Base-by-base conservation (phyloP, 2,113 vertebrate species). In the Piprites chloris region DNA sequence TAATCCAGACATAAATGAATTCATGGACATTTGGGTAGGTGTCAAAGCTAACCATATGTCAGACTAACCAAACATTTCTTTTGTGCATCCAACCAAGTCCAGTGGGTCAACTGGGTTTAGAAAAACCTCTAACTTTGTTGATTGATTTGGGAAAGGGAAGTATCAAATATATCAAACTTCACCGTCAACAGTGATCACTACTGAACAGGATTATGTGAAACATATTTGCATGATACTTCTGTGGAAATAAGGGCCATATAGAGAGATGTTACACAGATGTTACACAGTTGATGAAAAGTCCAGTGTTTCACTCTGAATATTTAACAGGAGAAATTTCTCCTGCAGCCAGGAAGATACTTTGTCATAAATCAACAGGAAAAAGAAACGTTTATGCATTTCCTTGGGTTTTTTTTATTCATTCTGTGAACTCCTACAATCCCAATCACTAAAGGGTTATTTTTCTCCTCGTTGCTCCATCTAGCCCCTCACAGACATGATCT, bases 1-100 rank as follows among this genome's bases (percentile, higher is more conserved):
- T 84, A 49, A 88, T 80, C 75, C 83, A 94, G 88, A 90, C 55
- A 73, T 53, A 88, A 89, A 92, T 67, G 47, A 95, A 95, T 89
- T 81, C 44, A 78, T 12, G 49, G 61, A 75, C 89, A 78, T 30
- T 56, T 90, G 73, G 47, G 89, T 55, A 62, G 50, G 18, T 78
- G 65, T 92, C 80, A 82, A 89, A 94, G 39, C 52, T 89, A 89
- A 67, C 72, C 89, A 89, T 65, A 84, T 89, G 76, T 59, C 59
- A 92, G 44, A 59, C 21, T 56, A 93, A 66, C 35, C 68, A 90
- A 67, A 71, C 30, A 41, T 81, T 90, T 78, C 12, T 78, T 90
- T 72, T 75, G 33, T 78, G 27, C 39, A 75, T 68, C 69, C 59
- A 78, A 6, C 42, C 49, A 59, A 84, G 39, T 26, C 42, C 56